Conservation (phyloP, 2,797 vertebrate genomes). For the Lycodopsis pacificus region DNA sequence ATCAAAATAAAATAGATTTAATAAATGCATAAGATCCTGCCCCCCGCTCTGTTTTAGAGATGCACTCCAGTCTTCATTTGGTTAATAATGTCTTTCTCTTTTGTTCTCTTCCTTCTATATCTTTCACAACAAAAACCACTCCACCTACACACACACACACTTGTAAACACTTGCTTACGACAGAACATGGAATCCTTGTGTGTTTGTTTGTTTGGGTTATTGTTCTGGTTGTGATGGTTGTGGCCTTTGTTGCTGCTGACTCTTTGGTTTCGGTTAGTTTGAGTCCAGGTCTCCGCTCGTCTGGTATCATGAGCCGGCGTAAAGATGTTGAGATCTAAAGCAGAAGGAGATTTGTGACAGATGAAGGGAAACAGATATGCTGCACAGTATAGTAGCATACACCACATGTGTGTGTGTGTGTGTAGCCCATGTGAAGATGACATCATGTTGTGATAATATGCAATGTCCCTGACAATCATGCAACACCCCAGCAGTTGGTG, state of each 20-base stretch:
- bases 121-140: background rate
- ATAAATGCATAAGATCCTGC: background rate
- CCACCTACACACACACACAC: background rate
- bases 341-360: conserved; percentile 5
- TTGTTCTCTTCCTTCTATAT: background rate
- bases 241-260: background rate
- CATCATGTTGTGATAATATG: conserved; percentile 33
- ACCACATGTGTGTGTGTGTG: background rate
- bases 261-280: background rate
- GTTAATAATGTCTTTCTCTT: background rate
- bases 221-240: background rate
- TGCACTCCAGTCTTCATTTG: background rate
- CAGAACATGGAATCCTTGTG: background rate
- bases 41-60: background rate
- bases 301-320: background rate
- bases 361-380: background rate
- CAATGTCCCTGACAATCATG: conserved; percentile 26
- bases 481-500: conserved; percentile 16
- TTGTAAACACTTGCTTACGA: background rate
- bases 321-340: conserved; percentile 28
- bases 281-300: background rate
- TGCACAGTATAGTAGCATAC: background rate
- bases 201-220: background rate
- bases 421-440: background rate
- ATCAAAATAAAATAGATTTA: background rate